Conservation (phyloP, 1,140 invertebrate genomes). For the Mercenaria mercenaria region DNA sequence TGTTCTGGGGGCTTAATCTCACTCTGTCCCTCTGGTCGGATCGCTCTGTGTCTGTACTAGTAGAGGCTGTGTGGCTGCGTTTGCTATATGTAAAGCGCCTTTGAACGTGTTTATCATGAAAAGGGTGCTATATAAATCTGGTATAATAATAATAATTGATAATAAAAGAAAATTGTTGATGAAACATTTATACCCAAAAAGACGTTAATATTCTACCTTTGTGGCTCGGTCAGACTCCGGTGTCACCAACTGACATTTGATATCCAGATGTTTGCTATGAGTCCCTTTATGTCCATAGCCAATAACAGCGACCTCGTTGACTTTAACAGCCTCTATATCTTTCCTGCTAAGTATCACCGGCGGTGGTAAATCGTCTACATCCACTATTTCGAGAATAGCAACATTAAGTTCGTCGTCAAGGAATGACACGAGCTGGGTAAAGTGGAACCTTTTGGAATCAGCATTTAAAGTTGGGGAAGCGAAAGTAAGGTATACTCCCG, state of each 20-base stretch:
- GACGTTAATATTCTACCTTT: no score
- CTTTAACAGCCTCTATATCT: neutral
- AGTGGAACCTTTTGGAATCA: neutral
- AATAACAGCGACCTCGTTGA: constrained; percentile 44
- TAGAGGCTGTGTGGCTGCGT: no score
- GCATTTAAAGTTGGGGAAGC: neutral
- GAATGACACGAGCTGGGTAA: constrained; percentile 23
- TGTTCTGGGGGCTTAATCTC: no score
- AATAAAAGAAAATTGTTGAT: no score
- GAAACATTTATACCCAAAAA: no score
- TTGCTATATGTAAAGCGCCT: no score
- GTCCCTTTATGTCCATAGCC: constrained; percentile 39
- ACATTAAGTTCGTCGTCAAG: constrained; percentile 52
- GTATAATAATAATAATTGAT: no score
- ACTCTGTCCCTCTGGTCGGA: no score
- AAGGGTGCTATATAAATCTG: no score
- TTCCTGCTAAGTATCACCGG: constrained; percentile 43
- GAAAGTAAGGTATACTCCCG: constrained; percentile 40
- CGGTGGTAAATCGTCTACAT: neutral
- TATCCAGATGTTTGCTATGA: constrained; percentile 39
- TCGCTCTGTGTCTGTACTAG: no score
- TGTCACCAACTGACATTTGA: constrained; percentile 39
- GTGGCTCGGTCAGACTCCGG: constrained; percentile 31
- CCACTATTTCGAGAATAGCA: constrained; percentile 35
- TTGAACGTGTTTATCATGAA: no score